Conservation (phyloP, 2,797 vertebrate genomes). For the Darevskia nairensis region DNA sequence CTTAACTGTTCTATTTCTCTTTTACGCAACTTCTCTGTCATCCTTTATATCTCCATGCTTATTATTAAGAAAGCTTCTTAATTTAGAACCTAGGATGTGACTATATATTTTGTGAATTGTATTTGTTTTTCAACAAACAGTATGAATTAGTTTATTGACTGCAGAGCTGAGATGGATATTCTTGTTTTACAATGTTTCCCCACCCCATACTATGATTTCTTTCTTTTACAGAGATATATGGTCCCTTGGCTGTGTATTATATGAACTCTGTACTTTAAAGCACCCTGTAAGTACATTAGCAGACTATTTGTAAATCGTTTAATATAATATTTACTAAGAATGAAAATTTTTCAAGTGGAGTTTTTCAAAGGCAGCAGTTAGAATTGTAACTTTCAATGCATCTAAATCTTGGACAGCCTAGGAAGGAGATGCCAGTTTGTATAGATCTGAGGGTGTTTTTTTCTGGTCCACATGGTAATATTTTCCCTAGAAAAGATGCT, state of each 20-base stretch:
- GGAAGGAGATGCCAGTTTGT: neutral
- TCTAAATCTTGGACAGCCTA: neutral
- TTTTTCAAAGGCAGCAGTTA: neutral
- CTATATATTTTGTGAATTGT: neutral
- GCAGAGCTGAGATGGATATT: neutral
- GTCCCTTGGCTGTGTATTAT: slow-evolving; percentile 95
- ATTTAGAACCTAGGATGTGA: neutral
- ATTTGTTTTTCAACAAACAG: neutral
- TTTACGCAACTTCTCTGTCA: neutral
- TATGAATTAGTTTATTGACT: neutral
- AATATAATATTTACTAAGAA: slow-evolving; percentile 15
- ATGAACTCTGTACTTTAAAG: slow-evolving; percentile 91
- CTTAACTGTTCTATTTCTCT: neutral
- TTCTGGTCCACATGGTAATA: neutral
- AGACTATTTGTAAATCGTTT: slow-evolving; percentile 28
- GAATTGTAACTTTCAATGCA: neutral
- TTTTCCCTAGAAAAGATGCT: neutral
- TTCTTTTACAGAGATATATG: slow-evolving; percentile 89
- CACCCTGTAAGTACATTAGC: slow-evolving; percentile 87
- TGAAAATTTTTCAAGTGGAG: neutral
- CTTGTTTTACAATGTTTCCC: slow-evolving; percentile 17
- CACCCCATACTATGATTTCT: slow-evolving; percentile 42
- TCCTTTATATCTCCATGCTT: neutral
- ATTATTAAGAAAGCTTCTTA: neutral
- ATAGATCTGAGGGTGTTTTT: neutral